Base-by-base conservation (phyloP, 2,797 vertebrate species). In the Pipistrellus kuhlii region DNA sequence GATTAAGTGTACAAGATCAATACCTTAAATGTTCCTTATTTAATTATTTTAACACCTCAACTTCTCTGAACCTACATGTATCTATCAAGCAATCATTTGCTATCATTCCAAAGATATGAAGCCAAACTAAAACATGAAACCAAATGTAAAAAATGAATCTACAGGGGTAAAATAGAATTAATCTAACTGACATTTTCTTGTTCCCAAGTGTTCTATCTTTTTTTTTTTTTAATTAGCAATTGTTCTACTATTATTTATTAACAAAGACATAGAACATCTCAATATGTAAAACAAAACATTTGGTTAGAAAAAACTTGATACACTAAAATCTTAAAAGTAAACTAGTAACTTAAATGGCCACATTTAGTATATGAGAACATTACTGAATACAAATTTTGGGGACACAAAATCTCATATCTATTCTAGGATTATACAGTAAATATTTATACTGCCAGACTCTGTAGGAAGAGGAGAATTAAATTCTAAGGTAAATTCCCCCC, bases 171-270 rank as follows among this genome's bases (percentile, higher is more conserved):
- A 94, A 75, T 77, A 85, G 35, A 95, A 86, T 96, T 95, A 94
- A 94, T 90, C 91, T 96, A 96, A 96, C 92, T 64, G 75, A 77
- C 41, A 92, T 25, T 86, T 92, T 97, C 94, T 96, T 97, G 97
- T 95, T 98, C 95, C 90, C 91, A 94, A 91, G 85, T 91, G 89
- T 95, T 97, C 92, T 38, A 92, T 55, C 51, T 53, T 57, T 93
- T 81, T 35, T 35, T 35, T 73, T 96, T 96, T 85, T 88, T 87
- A 96, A 95, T 88, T 66, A 96, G 62, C 77, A 94, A 57, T 41
- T 78, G 27, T 46, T 87, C n/a, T 83, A 83, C 66, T 66, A 94
- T 53, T 88, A 78, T 30, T 82, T 83, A 92, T 90, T 73, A 88
- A 88, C 11, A 89, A 91, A 87, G 92, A 93, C 46, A 78, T 5